phyloP scores from a whole-genome alignment of 2,113 vertebrate species.

The Rostratula benghalensis region DNA sequence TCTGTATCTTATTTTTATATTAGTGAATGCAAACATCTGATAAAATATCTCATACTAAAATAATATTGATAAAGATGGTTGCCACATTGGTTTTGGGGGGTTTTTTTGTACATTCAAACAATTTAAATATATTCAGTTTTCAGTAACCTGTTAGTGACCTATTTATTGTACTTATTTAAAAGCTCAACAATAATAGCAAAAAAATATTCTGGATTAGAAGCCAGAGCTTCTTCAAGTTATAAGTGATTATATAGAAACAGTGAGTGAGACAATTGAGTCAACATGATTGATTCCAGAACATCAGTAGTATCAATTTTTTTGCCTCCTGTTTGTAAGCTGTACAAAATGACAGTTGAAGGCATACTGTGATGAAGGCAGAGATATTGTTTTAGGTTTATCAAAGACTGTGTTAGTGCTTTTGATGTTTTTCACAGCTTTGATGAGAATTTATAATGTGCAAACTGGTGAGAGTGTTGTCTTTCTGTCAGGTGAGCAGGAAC shows the following conservation, averaged over 20 bases:
- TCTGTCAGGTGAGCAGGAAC: neutral
- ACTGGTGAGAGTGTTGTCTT: neutral
- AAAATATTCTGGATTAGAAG: neutral
- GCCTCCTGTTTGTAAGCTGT: neutral
- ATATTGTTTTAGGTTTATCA: neutral
- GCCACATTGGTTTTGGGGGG: neutral
- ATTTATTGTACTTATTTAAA: neutral
- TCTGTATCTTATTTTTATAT: neutral
- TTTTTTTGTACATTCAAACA: neutral
- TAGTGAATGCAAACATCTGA: neutral
- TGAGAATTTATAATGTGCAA: neutral
- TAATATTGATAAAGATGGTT: neutral
- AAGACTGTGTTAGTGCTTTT: neutral
- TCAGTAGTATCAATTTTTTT: neutral
- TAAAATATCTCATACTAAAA: neutral
- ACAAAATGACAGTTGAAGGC: neutral
- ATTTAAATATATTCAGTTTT: neutral
- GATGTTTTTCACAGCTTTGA: neutral
- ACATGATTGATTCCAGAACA: neutral
- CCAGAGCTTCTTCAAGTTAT: neutral
- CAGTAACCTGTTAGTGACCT: neutral
- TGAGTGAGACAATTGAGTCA: neutral
- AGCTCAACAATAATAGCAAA: neutral
- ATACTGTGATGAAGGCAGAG: neutral
- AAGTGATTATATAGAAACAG: neutral